Evolutionary conservation across 2,113 vertebrate genomes (phyloP).

Genomic region (Dromaius novaehollandiae): DNA sequence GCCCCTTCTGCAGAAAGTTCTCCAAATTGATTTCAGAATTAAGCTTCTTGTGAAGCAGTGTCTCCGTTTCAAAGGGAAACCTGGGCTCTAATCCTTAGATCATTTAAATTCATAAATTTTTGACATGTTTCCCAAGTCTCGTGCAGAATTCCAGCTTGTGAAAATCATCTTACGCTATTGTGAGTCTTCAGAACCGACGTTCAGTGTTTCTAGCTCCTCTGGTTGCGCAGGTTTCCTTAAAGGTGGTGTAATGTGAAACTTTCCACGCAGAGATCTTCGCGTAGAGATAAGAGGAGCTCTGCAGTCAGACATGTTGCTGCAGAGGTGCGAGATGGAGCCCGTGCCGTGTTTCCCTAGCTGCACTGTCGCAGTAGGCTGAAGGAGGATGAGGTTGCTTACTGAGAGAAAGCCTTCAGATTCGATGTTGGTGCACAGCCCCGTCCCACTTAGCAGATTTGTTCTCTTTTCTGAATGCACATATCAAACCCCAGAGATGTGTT

Average conservation of each 20-base stretch:
- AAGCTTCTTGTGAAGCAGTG: background rate
- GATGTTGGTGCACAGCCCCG: no score
- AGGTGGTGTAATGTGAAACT: background rate
- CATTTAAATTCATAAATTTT: no score
- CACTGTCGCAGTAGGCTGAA: background rate
- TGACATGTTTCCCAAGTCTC: no score
- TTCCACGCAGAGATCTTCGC: background rate
- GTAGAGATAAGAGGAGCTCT: background rate
- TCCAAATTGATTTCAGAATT: background rate
- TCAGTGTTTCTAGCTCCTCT: background rate
- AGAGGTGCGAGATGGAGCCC: background rate
- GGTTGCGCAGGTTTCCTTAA: constrained; percentile 22
- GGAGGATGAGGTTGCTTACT: background rate
- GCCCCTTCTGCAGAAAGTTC: background rate
- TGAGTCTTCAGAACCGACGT: background rate
- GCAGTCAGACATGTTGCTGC: background rate
- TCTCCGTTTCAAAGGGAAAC: background rate
- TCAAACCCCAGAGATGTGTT: background rate
- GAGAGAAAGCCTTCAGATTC: background rate
- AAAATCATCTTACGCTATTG: no score
- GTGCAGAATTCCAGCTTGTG: no score
- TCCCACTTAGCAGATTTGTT: no score
- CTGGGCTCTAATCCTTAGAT: background rate
- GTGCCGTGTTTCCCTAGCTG: background rate
- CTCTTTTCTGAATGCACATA: no score